Percentiles rank a stretch among this genome's conserved stretches.
These are phyloP conservation scores for Oscheius onirici DNA, from an alignment of 2,888 invertebrate genomes.

Conservation along the genomic window DNA sequence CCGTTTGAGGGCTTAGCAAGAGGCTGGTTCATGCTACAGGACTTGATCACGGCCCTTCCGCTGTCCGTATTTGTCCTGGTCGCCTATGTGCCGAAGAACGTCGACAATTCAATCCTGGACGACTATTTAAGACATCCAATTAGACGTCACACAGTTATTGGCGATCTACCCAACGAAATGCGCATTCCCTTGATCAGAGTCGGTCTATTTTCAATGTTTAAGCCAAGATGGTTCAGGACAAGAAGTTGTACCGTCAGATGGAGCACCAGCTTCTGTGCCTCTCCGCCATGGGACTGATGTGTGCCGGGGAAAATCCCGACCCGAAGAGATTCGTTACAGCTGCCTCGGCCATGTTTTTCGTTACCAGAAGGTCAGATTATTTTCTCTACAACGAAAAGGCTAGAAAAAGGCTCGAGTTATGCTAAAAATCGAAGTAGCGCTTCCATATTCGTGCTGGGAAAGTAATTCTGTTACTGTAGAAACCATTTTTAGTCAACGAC, in stretches of 20 bases:
- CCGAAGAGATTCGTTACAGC: conserved; percentile 41
- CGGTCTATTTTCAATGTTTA: neutral
- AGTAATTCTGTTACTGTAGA: too few relatives aligned
- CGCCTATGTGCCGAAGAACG: conserved; percentile 31
- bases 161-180: conserved; percentile 53
- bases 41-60: conserved; percentile 57
- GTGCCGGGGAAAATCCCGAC: conserved; percentile 48
- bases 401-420: too few relatives aligned
- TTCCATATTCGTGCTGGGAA: too few relatives aligned
- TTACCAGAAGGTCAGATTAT: conserved; percentile 27
- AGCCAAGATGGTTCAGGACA: conserved; percentile 40
- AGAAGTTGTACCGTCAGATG: conserved; percentile 44
- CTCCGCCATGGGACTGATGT: conserved; percentile 51
- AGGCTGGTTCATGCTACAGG: conserved; percentile 65
- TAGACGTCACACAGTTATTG: conserved; percentile 54
- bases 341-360: conserved; percentile 36
- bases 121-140: conserved; percentile 49
- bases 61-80: conserved; percentile 56
- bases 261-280: conserved; percentile 51
- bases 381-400: neutral
- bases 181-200: conserved; percentile 41
- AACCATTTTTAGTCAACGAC: too few relatives aligned
- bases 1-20: conserved; percentile 34
- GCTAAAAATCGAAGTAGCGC: too few relatives aligned
- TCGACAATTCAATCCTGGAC: conserved; percentile 10